Base-by-base conservation (phyloP, 2,888 invertebrate genomes). In the Andrena marginata region DNA sequence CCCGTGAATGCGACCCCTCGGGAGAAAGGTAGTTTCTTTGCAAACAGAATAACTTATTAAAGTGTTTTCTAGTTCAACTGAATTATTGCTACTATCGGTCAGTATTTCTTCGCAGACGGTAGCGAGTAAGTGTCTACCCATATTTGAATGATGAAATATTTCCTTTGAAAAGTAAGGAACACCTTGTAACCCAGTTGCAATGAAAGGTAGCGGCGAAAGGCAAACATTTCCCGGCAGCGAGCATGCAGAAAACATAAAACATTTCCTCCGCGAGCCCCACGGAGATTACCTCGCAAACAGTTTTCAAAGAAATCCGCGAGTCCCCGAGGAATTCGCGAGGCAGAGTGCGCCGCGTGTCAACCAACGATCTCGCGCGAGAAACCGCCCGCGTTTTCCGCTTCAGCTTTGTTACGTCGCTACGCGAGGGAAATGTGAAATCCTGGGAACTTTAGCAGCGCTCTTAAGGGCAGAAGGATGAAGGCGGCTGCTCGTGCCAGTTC, bases 361-460 rank as follows among this genome's bases (percentile, higher is more conserved):
- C 49, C 51, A 16, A 31, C 31, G 67, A 51, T 67, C 51, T 29
- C 29, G 51, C 7, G 67, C 8, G 10, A 31, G 35, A 42, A 42
- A 42, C 33, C 31, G 35, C 35, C 62, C 13, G 63, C 42, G 63
- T 63, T 63, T 62, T 35, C 62, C 42, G 26, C n/a, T 60, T 68
- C 75, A 83, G 82, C 87, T 88, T 88, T 85, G 83, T 89, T 89
- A 88, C 69, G 80, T 62, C 62, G 23, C 64, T 84, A 87, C 89
- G 88, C 59, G 54, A 70, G 35, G 59, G 10, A 26, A 59, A 59
- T 56, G 69, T 42, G 13, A 31, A 48, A 70, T 42, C 69, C 69
- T 10, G 8, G 0, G 29, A 29, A 70, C 48, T 42, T 35, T 6
- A 56, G n/a, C n/a, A 13, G 35, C 35, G 60, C 31, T 26, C 10